Evolutionary conservation across 2,113 vertebrate genomes (phyloP).

Genomic region (Pluvialis apricaria): DNA sequence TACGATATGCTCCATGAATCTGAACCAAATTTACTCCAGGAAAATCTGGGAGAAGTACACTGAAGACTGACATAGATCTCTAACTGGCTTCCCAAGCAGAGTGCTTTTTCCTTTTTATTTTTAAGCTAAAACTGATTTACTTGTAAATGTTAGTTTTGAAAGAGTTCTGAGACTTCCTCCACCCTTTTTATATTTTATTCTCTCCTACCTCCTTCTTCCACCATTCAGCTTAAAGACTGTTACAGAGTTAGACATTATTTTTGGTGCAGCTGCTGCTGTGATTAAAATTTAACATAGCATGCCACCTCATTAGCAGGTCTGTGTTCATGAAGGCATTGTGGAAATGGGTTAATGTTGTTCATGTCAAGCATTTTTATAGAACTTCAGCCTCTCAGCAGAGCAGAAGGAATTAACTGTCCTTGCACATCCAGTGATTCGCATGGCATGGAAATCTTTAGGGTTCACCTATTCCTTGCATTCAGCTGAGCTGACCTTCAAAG

Average conservation of each 20-base stretch:
- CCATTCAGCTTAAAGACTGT: not conserved
- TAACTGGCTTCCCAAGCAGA: not conserved
- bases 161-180: not conserved
- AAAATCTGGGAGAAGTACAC: not conserved
- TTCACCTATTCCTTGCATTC: not conserved
- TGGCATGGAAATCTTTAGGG: not conserved
- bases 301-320: not conserved
- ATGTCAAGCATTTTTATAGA: not conserved
- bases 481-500: not conserved
- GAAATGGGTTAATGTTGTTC: not conserved
- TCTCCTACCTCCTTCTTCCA: not conserved
- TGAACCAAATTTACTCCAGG: not conserved
- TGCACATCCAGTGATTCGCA: not conserved
- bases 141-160: not conserved
- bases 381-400: not conserved
- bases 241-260: not conserved
- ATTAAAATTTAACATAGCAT: not conserved
- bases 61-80: not conserved
- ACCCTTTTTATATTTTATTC: not conserved
- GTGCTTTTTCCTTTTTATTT: not conserved
- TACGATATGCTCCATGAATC: not conserved
- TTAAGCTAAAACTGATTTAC: not conserved
- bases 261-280: not conserved
- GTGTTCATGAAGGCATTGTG: not conserved
- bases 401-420: not conserved